Evolutionary conservation across 2,888 invertebrate genomes (phyloP).

Genomic region (Brenthis daphne): DNA sequence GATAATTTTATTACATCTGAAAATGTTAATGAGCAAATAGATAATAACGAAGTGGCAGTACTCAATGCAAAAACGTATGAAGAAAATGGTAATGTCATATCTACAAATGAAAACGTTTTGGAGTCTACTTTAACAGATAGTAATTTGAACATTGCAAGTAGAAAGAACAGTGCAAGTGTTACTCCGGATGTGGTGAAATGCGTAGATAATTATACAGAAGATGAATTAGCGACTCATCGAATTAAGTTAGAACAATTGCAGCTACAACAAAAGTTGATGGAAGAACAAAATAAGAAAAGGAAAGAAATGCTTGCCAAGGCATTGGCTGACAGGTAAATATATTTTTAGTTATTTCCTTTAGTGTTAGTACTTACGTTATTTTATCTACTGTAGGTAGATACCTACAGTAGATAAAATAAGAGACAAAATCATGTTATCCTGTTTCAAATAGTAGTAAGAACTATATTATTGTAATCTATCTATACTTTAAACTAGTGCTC

Average conservation of each 20-base stretch:
- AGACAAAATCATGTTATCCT: no score
- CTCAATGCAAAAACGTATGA: constrained; percentile 39
- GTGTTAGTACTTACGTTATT: not conserved
- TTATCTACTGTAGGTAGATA: not conserved
- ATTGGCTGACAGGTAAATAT: constrained; percentile 85
- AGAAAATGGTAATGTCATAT: constrained; percentile 41
- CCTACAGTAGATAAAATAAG: not conserved
- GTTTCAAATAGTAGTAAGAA: no score
- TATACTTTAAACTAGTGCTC: not conserved
- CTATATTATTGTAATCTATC: not conserved
- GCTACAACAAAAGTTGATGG: constrained; percentile 87
- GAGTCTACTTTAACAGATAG: constrained; percentile 21
- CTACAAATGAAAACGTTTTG: constrained; percentile 22
- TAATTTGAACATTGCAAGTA: constrained; percentile 36
- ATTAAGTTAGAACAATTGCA: constrained; percentile 86
- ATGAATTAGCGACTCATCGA: constrained; percentile 68
- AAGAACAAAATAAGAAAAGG: constrained; percentile 90
- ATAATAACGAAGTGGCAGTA: constrained; percentile 12
- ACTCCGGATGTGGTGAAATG: constrained; percentile 64
- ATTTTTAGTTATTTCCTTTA: not conserved
- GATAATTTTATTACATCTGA: constrained; percentile 43
- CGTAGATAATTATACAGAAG: constrained; percentile 64
- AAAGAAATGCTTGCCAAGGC: constrained; percentile 88
- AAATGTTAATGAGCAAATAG: constrained; percentile 13
- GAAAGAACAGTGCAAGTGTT: constrained; percentile 49